Evolutionary conservation across 2,888 invertebrate genomes (phyloP), one percentile per base, ranked within the genome.

Genomic region (Hedychridium roseum): DNA sequence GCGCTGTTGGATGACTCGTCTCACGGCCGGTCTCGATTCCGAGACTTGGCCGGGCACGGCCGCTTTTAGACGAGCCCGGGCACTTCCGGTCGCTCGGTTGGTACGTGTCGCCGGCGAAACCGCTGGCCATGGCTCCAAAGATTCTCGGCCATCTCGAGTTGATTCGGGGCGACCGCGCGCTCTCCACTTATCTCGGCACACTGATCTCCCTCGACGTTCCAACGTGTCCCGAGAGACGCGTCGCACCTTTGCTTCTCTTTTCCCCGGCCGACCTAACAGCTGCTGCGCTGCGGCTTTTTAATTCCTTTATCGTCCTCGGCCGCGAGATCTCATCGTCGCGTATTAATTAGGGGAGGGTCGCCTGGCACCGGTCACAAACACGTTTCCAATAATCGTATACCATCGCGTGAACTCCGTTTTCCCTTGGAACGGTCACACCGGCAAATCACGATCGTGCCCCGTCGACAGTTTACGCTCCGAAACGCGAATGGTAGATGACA

Each of bases 1-100:
- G 52, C 63, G 59, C 57, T 52, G 35, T 49, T 37, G 47, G 44
- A 43, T 50, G 55, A 57, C 63, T 63, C 56, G 55, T 59, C 59
- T 47, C 43, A 35, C 7, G 43, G 26, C 42, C 49, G 58, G 41
- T 59, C 58, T 50, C 47, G 43, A 54, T 47, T 37, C 50, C 31
- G 36, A 21, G 39, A 46, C 52, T 54, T 51, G 18, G 47, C 40
- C 26, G 41, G 31, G 41, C 40, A 37, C 37, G 35, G 17, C 32
- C 2, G 30, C 16, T 34, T 31, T 36, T 45, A 36, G 36, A 41
- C 40, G 43, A 36, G 27, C 41, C 27, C 38, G 37, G 46, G 43
- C 50, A 57, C 58, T 58, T 60, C 57, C 66, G 60, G 66, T 55
- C 52, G 46, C 46, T 2, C 42, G 35, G 28, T 30, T 27, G 43